phyloP scores from a whole-genome alignment of 1,140 invertebrate genomes.

The Cyclargus thomasi region DNA sequence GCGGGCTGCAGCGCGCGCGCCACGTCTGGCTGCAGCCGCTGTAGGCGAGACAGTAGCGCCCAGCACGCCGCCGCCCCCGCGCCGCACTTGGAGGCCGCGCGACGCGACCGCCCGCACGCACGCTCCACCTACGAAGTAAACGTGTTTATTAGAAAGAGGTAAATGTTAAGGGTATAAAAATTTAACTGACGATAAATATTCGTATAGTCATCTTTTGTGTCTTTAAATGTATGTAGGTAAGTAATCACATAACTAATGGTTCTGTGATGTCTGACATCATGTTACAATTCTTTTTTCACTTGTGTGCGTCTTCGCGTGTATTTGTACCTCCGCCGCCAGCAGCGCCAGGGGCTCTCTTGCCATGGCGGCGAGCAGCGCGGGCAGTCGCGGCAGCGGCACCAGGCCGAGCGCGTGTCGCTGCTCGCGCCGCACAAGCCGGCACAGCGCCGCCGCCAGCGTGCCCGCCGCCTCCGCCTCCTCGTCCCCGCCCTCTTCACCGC shows the following conservation, averaged over 20 bases:
- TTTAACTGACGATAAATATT: too few relatives aligned
- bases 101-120: constrained; percentile 33
- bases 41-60: constrained; percentile 46
- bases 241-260: too few relatives aligned
- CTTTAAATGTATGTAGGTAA: too few relatives aligned
- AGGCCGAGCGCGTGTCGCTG: constrained; percentile 88
- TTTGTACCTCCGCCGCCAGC: constrained; percentile 35
- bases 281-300: too few relatives aligned
- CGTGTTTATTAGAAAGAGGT: too few relatives aligned
- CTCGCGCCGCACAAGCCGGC: constrained; percentile 92
- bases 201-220: too few relatives aligned
- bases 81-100: constrained; percentile 37
- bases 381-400: constrained; percentile 86
- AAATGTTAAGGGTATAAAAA: too few relatives aligned
- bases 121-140: constrained; percentile 36
- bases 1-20: constrained; percentile 50
- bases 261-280: too few relatives aligned
- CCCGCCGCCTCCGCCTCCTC: constrained; percentile 56
- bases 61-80: constrained; percentile 42
- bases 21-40: constrained; percentile 51
- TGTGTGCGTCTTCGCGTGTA: background rate
- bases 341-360: constrained; percentile 89
- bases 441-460: constrained; percentile 85
- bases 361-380: constrained; percentile 89
- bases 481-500: constrained; percentile 46